phyloP scores from a whole-genome alignment of 2,797 vertebrate genomes.

The Leptoclinus maculatus region DNA sequence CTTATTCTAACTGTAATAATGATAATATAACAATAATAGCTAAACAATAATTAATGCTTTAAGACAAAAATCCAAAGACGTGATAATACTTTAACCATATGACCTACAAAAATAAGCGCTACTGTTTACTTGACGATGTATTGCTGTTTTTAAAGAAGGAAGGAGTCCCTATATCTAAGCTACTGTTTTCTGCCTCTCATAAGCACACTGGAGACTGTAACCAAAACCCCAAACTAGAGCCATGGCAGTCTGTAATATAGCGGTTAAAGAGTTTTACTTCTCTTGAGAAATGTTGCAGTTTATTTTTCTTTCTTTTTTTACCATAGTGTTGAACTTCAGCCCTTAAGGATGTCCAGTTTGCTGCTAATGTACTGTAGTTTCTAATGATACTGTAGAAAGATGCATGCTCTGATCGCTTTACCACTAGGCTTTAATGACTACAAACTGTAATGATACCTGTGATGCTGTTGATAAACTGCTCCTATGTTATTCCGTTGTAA shows the following conservation, averaged over 20 bases:
- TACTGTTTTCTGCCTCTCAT: conserved; percentile 94
- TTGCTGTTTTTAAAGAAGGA: conserved; percentile 96
- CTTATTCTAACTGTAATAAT: conserved; percentile 88
- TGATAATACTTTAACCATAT: conserved; percentile 96
- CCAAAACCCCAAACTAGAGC: conserved; percentile 91
- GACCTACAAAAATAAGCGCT: conserved; percentile 94
- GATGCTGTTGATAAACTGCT: conserved; percentile 84
- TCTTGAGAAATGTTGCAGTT: conserved; percentile 83
- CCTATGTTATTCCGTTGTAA: conserved; percentile 76
- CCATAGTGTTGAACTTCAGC: conserved; percentile 85
- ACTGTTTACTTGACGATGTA: conserved; percentile 99
- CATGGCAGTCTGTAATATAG: conserved; percentile 90
- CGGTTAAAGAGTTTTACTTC: conserved; percentile 87
- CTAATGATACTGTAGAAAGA: conserved; percentile 87
- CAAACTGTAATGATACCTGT: conserved; percentile 87
- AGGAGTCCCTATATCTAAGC: conserved; percentile 91
- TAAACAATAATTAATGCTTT: conserved; percentile 97
- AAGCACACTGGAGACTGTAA: conserved; percentile 94
- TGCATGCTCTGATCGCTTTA: conserved; percentile 91
- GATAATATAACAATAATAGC: conserved; percentile 87
- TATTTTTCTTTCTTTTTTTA: conserved; percentile 75
- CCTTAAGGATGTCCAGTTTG: conserved; percentile 94
- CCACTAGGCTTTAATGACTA: conserved; percentile 93
- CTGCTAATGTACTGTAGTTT: conserved; percentile 92
- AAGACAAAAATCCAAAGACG: conserved; percentile 99